These are phyloP conservation scores for Psilopogon haemacephalus DNA, from an alignment of 2,113 vertebrate species.

Conservation along the genomic window DNA sequence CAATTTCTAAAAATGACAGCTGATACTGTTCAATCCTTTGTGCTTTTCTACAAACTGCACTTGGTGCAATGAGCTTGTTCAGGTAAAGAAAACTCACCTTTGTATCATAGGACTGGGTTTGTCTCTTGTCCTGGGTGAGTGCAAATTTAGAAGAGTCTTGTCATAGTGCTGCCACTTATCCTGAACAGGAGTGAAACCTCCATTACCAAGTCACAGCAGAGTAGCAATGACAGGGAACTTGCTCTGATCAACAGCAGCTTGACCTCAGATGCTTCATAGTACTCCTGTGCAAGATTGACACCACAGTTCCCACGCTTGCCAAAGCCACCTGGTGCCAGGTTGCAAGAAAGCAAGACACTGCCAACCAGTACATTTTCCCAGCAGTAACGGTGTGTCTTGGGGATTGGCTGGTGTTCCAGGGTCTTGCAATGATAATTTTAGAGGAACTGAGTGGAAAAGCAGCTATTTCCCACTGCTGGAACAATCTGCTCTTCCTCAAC, in stretches of 20 bases:
- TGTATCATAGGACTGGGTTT: fast-evolving
- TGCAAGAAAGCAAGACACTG: background rate
- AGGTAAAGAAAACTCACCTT: background rate
- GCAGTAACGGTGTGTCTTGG: background rate
- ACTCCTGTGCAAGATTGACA: background rate
- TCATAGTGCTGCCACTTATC: background rate
- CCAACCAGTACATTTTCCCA: fast-evolving
- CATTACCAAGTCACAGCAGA: fast-evolving
- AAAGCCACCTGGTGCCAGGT: background rate
- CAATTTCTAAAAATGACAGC: background rate
- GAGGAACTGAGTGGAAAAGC: background rate
- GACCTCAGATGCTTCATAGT: fast-evolving
- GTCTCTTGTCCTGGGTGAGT: background rate
- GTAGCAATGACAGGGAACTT: background rate
- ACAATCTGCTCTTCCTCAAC: background rate
- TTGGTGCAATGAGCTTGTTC: fast-evolving
- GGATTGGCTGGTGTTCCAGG: background rate
- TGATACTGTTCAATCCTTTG: too few relatives aligned
- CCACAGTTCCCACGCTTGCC: background rate
- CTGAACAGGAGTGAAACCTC: background rate
- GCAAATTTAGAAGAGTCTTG: background rate
- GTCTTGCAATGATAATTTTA: background rate
- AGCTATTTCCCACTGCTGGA: background rate
- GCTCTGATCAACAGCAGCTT: background rate
- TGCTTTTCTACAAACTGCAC: background rate